These are phyloP conservation scores for Lycopodina hypogea DNA, from an alignment of 37 sponge, comb jelly and placozoan genomes.

Conservation along the genomic window DNA sequence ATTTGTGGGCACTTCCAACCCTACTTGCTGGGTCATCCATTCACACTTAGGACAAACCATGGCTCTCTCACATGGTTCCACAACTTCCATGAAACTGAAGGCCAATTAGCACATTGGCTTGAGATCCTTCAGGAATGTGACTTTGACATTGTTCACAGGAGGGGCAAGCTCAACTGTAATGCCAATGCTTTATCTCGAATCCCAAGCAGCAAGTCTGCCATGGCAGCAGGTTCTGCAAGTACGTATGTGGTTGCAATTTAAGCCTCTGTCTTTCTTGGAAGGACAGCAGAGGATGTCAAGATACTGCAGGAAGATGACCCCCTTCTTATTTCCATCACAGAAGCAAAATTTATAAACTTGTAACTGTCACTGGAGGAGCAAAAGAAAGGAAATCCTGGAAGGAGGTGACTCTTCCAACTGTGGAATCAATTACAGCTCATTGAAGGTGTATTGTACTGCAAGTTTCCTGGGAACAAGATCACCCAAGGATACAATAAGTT, in stretches of 20 bases:
- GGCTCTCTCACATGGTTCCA: slow-evolving; percentile 9
- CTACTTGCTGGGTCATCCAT: not conserved
- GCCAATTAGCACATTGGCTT: slow-evolving; percentile 16
- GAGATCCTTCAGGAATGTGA: slow-evolving; percentile 7
- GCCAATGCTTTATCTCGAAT: not conserved
- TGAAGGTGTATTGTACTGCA: not conserved
- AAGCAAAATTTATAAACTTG: not conserved
- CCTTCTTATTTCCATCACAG: not conserved
- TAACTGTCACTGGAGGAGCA: not conserved
- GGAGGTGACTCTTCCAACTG: not conserved
- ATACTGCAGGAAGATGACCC: not conserved
- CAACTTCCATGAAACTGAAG: slow-evolving; percentile 18
- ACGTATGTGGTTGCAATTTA: too few species aligned
- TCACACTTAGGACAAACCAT: slow-evolving; percentile 11
- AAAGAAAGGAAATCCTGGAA: too few species aligned
- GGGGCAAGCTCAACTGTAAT: not conserved
- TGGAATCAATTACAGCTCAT: not conserved
- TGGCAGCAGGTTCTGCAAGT: too few species aligned
- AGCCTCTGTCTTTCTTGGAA: too few species aligned
- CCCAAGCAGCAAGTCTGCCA: not conserved
- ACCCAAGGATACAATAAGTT: not conserved
- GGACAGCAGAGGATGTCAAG: not conserved
- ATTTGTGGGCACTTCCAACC: not conserved
- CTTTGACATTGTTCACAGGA: not conserved
- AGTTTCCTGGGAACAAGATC: not conserved